Conservation (phyloP, 2,113 vertebrate genomes). For the Phylloscopus whistleri region DNA sequence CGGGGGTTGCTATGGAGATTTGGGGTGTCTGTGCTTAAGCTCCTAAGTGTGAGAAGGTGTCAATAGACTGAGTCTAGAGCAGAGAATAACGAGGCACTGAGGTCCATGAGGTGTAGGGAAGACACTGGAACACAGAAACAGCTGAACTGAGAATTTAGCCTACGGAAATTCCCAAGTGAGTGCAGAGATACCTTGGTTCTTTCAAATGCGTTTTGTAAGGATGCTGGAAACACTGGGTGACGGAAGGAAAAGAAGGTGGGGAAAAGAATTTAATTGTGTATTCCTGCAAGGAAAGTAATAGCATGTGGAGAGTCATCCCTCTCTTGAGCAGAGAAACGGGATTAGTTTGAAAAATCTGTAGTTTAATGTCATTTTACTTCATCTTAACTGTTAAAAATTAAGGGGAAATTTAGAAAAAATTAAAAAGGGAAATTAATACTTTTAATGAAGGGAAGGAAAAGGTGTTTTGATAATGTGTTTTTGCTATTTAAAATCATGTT, state of each 20-base stretch:
- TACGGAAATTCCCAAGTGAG: not conserved
- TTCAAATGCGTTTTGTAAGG: not conserved
- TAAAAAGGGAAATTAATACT: not conserved
- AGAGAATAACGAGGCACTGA: slow-evolving; percentile 1
- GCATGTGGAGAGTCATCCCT: not conserved
- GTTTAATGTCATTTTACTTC: not conserved
- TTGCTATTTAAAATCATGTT: not conserved
- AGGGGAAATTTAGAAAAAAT: not conserved
- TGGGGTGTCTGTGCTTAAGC: slow-evolving; percentile 39
- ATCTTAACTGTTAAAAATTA: not conserved
- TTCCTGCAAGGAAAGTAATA: not conserved
- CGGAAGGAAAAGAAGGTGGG: not conserved
- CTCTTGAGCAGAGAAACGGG: not conserved
- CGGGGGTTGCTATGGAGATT: slow-evolving; percentile 71
- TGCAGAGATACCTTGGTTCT: not conserved
- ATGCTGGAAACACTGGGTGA: not conserved
- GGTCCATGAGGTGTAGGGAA: not conserved
- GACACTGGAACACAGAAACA: not conserved
- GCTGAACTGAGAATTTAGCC: not conserved
- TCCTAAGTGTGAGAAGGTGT: slow-evolving; percentile 59
- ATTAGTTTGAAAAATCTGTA: not conserved
- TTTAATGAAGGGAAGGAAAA: not conserved
- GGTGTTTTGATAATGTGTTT: not conserved
- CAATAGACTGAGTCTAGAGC: slow-evolving; percentile 5
- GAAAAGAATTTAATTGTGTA: not conserved